A percentile compares a stretch with the other conserved stretches of the same genome.
phyloP scores from a whole-genome alignment of 2,888 invertebrate species.

The Eucriotettix oculatus region DNA sequence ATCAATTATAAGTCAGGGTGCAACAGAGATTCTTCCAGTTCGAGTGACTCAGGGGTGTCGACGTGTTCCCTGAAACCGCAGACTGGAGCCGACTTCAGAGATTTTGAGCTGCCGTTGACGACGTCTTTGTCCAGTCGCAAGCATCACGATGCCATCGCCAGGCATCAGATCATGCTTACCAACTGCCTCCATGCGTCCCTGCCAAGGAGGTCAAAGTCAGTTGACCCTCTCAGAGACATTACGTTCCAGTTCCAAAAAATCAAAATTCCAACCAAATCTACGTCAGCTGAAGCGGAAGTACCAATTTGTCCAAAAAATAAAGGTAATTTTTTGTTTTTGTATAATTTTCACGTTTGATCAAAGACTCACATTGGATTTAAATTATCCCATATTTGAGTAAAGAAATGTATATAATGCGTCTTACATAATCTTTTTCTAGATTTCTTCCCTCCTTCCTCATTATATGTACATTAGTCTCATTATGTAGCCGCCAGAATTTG shows the following conservation, averaged over 20 bases:
- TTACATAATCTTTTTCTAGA: too few species aligned
- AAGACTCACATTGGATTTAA: too few species aligned
- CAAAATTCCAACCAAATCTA: slow-evolving; percentile 45
- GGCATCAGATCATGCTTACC: neutral
- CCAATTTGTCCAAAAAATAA: slow-evolving; percentile 47
- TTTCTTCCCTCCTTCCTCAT: too few species aligned
- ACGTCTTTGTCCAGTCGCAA: slow-evolving; percentile 36
- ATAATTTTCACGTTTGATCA: too few species aligned
- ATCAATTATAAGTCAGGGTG: slow-evolving; percentile 64
- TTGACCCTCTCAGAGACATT: slow-evolving; percentile 55
- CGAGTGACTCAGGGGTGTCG: slow-evolving; percentile 70
- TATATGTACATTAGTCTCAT: too few species aligned
- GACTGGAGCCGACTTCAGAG: slow-evolving; percentile 40
- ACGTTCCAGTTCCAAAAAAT: slow-evolving; percentile 51
- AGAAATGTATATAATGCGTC: too few species aligned
- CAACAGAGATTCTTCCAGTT: slow-evolving; percentile 66
- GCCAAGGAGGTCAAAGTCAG: slow-evolving; percentile 58
- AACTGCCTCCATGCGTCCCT: slow-evolving; percentile 44
- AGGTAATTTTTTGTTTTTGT: slow-evolving; percentile 20
- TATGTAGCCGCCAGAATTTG: too few species aligned
- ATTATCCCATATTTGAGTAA: too few species aligned
- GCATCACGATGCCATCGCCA: slow-evolving; percentile 34
- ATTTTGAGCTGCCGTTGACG: slow-evolving; percentile 49
- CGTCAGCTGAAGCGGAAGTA: slow-evolving; percentile 63
- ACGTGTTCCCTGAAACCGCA: slow-evolving; percentile 42